Conservation (phyloP, 2,888 invertebrate genomes). For the Synergus japonicus region DNA sequence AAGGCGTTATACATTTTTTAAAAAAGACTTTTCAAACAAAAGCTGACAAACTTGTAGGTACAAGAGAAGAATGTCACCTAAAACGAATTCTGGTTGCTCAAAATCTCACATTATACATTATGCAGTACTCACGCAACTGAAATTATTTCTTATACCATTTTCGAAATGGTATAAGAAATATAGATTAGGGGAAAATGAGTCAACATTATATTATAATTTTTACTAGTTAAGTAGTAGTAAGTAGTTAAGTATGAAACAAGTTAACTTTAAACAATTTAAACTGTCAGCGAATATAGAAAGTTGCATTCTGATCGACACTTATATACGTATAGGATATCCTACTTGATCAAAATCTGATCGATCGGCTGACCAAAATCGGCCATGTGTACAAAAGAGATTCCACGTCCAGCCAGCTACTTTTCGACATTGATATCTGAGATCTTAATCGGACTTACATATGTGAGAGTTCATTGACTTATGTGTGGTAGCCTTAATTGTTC, state of each 20-base stretch:
- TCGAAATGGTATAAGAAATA: no score
- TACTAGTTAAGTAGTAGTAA: no score
- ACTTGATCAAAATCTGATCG: slow-evolving; percentile 41
- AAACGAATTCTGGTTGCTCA: slow-evolving; percentile 19
- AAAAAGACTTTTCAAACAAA: slow-evolving; percentile 28
- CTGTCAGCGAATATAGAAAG: slow-evolving; percentile 34
- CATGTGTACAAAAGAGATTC: slow-evolving; percentile 40
- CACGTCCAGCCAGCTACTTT: slow-evolving; percentile 27
- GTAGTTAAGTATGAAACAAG: slow-evolving; percentile 29
- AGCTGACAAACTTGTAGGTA: slow-evolving; percentile 11
- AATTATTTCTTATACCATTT: no score
- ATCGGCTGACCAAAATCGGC: slow-evolving; percentile 36
- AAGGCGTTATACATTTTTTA: slow-evolving; percentile 35
- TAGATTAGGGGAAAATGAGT: no score
- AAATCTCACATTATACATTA: background rate
- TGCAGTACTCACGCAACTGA: background rate
- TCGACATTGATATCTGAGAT: slow-evolving; percentile 41
- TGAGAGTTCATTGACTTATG: slow-evolving; percentile 40
- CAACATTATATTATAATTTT: no score
- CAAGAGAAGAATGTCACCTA: slow-evolving; percentile 8
- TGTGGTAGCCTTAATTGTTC: slow-evolving; percentile 39
- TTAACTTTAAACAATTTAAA: background rate
- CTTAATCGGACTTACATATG: slow-evolving; percentile 40
- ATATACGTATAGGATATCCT: background rate
- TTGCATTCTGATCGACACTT: slow-evolving; percentile 30